A percentile compares a stretch with the other conserved stretches of the same genome.
Evolutionary conservation across 2,888 invertebrate genomes (phyloP).

Genomic region (Serripes groenlandicus): DNA sequence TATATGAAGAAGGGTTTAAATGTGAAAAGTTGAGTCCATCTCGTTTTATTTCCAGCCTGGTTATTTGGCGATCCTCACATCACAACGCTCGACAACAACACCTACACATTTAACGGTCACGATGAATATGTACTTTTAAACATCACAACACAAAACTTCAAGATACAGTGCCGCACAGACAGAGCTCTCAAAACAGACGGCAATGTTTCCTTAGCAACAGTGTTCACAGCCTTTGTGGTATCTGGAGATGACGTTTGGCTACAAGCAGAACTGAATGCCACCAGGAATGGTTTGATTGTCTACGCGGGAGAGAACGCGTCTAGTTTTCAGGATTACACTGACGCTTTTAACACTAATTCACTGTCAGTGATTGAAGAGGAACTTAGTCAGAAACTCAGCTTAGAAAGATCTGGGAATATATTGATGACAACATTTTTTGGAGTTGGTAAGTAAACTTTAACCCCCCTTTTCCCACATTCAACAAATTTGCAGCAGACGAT

Average conservation of each 20-base stretch:
- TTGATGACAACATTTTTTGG: slow-evolving; percentile 11
- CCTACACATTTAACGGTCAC: slow-evolving; percentile 63
- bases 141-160: slow-evolving; percentile 14
- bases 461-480: no score
- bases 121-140: slow-evolving; percentile 52
- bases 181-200: slow-evolving; percentile 36
- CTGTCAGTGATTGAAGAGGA: slow-evolving; percentile 3
- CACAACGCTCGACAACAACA: slow-evolving; percentile 45
- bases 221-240: slow-evolving; percentile 54
- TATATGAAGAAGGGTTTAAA: no score
- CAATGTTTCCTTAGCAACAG: slow-evolving; percentile 42
- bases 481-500: no score
- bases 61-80: slow-evolving; percentile 63
- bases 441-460: not conserved
- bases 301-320: slow-evolving; percentile 27
- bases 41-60: slow-evolving; percentile 50
- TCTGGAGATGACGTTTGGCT: slow-evolving; percentile 37
- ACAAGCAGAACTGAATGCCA: slow-evolving; percentile 52
- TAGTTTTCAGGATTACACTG: slow-evolving; percentile 31
- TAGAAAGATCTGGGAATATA: not conserved
- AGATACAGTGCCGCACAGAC: slow-evolving; percentile 55
- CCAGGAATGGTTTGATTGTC: slow-evolving; percentile 38
- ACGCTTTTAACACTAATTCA: slow-evolving; percentile 15
- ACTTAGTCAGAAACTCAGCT: not conserved
- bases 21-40: no score